Evolutionary conservation across 2,797 vertebrate genomes (phyloP).

Genomic region (Sebastes flavidus): DNA sequence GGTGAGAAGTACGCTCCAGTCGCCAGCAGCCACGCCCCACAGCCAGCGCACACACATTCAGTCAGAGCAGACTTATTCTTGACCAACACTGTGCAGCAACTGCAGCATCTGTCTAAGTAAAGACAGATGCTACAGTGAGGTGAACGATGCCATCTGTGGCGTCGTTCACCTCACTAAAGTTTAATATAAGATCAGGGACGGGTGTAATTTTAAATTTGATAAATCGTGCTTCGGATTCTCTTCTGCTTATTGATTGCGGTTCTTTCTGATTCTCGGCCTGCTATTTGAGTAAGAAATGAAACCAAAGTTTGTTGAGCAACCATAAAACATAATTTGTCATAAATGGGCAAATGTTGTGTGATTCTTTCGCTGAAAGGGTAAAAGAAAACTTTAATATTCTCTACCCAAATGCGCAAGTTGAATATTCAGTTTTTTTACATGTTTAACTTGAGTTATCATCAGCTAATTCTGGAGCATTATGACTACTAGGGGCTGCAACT

Average conservation of each 20-base stretch:
- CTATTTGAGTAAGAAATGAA: not conserved
- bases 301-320: not conserved
- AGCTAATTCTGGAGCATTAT: not conserved
- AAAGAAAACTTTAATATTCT: not conserved
- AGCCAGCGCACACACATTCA: constrained; percentile 4
- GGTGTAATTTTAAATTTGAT: not conserved
- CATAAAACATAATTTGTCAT: not conserved
- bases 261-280: not conserved
- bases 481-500: not conserved
- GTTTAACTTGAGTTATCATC: not conserved
- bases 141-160: not conserved
- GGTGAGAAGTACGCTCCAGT: constrained; percentile 38
- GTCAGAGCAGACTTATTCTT: not conserved
- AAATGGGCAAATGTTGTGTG: not conserved
- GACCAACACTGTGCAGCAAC: constrained; percentile 25
- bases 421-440: not conserved
- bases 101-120: constrained; percentile 34
- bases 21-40: constrained; percentile 33
- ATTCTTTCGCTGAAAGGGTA: not conserved
- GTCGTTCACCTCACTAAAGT: constrained; percentile 14
- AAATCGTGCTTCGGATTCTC: not conserved
- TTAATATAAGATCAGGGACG: not conserved
- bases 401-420: not conserved
- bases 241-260: not conserved
- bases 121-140: not conserved